Percentiles rank a stretch among this genome's conserved stretches.
Conservation (phyloP, 2,797 vertebrate species). For the Amazona ochrocephala region DNA sequence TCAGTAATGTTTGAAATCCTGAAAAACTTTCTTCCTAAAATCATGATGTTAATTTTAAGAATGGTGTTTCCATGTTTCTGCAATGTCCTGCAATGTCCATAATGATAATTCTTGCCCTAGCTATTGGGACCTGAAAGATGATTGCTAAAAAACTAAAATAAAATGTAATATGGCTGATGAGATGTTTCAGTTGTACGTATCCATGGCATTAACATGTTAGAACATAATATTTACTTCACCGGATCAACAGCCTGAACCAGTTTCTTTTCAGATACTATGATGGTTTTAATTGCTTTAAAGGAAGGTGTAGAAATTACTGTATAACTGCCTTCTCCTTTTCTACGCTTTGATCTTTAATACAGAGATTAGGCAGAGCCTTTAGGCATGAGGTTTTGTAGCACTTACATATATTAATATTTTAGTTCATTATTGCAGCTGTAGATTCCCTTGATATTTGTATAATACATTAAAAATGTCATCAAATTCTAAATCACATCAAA, state of each 20-base stretch:
- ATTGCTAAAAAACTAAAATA: neutral
- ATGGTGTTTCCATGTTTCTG: neutral
- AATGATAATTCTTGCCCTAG: neutral
- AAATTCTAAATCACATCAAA: neutral
- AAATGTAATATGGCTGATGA: neutral
- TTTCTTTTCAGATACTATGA: neutral
- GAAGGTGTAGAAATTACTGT: neutral
- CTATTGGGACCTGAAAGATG: neutral
- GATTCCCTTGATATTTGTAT: neutral
- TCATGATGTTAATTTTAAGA: neutral
- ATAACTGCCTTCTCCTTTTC: neutral
- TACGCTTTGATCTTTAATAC: neutral
- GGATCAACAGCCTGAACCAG: neutral
- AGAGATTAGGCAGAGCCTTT: neutral
- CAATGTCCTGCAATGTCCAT: neutral
- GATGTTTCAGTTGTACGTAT: neutral
- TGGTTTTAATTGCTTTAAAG: neutral
- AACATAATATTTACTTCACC: neutral
- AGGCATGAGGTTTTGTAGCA: neutral
- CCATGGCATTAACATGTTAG: neutral
- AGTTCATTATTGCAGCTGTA: neutral
- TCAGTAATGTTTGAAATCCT: neutral
- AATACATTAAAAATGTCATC: neutral
- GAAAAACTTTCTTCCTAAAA: neutral
- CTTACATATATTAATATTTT: neutral